phyloP scores from a whole-genome alignment of 1,140 invertebrate genomes.

The Diorhabda sublineata region DNA sequence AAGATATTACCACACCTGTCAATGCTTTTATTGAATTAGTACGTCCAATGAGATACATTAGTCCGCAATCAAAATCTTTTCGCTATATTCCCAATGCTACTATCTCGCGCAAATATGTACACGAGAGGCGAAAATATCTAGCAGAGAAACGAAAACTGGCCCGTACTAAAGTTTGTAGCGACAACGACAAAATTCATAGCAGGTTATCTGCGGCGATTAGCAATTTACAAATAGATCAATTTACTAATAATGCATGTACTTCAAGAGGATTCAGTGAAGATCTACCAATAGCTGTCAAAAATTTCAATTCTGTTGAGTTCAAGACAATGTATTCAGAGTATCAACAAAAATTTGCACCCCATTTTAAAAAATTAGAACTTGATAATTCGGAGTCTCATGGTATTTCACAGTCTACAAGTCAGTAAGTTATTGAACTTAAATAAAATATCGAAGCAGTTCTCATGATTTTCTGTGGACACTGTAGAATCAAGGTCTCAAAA shows the following conservation, averaged over 20 bases:
- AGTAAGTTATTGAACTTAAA: too few species aligned
- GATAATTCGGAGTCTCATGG: too few species aligned
- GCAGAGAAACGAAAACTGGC: conserved; percentile 26
- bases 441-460: too few species aligned
- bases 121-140: conserved; percentile 41
- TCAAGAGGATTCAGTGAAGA: conserved; percentile 19
- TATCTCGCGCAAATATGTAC: conserved; percentile 47
- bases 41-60: conserved; percentile 69
- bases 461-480: too few species aligned
- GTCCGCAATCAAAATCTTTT: conserved; percentile 63
- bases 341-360: too few species aligned
- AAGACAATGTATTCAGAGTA: conserved; percentile 22
- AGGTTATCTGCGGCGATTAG: conserved; percentile 7
- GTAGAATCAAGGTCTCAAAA: too few species aligned
- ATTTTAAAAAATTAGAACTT: too few species aligned
- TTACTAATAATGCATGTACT: neutral
- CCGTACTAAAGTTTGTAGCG: conserved; percentile 5
- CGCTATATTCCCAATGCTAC: conserved; percentile 55
- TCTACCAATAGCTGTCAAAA: conserved; percentile 23
- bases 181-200: neutral
- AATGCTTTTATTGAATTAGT: conserved; percentile 72
- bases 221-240: neutral
- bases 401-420: too few species aligned
- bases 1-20: conserved; percentile 59
- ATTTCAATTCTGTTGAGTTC: conserved; percentile 39